A percentile compares a stretch with the other conserved stretches of the same genome.
These are phyloP conservation scores for Pelusios castaneus DNA, from an alignment of 2,113 vertebrate species.

Conservation along the genomic window DNA sequence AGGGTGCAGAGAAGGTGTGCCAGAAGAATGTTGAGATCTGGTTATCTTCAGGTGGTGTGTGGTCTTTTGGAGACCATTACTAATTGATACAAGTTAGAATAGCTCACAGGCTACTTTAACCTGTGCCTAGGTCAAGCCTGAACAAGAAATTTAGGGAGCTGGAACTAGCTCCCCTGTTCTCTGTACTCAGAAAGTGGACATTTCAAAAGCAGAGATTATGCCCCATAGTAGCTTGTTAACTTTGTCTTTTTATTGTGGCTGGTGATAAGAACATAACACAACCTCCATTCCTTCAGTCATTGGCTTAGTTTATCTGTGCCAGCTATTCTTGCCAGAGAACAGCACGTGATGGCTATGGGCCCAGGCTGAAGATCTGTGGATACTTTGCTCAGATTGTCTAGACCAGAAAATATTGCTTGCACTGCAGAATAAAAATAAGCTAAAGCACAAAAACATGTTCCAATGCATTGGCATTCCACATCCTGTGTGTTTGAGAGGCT, in stretches of 20 bases:
- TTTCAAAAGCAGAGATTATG: accelerated
- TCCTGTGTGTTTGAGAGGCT: not conserved
- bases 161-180: not conserved
- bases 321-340: not conserved
- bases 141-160: accelerated
- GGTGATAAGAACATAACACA: not conserved
- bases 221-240: not conserved
- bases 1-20: accelerated
- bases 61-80: not conserved
- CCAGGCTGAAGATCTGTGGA: not conserved
- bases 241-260: not conserved
- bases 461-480: not conserved
- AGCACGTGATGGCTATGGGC: not conserved
- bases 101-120: not conserved
- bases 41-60: not conserved
- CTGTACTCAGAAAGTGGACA: not conserved
- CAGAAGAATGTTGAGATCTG: not conserved
- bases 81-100: not conserved
- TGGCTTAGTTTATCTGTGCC: accelerated
- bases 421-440: not conserved
- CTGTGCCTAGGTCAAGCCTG: not conserved
- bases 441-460: accelerated
- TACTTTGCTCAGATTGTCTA: not conserved
- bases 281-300: not conserved
- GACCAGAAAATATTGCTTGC: not conserved